phyloP scores from a whole-genome alignment of 1,140 invertebrate genomes.

The Drosophila orosa region DNA sequence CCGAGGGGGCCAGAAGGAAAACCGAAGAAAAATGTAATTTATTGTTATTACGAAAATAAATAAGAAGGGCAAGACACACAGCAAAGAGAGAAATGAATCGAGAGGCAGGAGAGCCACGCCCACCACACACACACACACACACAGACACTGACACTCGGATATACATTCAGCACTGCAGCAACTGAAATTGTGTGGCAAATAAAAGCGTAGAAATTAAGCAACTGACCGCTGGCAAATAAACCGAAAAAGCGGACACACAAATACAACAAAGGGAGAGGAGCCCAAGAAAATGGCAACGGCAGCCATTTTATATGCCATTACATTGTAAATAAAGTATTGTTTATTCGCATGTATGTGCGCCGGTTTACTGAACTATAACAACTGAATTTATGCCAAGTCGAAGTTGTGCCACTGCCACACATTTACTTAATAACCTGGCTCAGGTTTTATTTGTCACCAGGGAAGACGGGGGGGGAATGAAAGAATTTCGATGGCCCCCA shows the following conservation, averaged over 20 bases:
- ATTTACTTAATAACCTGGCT: conserved; percentile 74
- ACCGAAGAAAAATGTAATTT: conserved; percentile 78
- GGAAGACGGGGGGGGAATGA: not conserved
- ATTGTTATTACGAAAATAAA: conserved; percentile 83
- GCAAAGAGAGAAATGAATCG: conserved; percentile 23
- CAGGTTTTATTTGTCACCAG: conserved; percentile 51
- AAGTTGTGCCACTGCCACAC: conserved; percentile 65
- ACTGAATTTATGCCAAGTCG: conserved; percentile 48
- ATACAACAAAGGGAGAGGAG: conserved; percentile 7
- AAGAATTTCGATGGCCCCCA: conserved; percentile 15
- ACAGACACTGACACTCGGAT: too few relatives aligned
- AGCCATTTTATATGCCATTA: conserved; percentile 80
- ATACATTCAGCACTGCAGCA: conserved; percentile 47
- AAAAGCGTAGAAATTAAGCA: conserved; percentile 80
- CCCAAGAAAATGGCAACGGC: conserved; percentile 51
- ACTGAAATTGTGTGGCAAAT: conserved; percentile 72
- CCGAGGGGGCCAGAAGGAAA: conserved; percentile 29
- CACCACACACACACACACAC: conserved; percentile 21
- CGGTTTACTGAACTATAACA: conserved; percentile 48
- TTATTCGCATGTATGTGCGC: conserved; percentile 48
- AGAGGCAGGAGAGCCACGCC: conserved; percentile 45
- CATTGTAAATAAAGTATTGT: conserved; percentile 82
- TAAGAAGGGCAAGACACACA: conserved; percentile 62
- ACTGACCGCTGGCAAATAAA: conserved; percentile 77
- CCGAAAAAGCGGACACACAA: conserved; percentile 28